Conservation (phyloP, 35 echinoderm and acorn worm species). For the Ophioderma brevispina region DNA sequence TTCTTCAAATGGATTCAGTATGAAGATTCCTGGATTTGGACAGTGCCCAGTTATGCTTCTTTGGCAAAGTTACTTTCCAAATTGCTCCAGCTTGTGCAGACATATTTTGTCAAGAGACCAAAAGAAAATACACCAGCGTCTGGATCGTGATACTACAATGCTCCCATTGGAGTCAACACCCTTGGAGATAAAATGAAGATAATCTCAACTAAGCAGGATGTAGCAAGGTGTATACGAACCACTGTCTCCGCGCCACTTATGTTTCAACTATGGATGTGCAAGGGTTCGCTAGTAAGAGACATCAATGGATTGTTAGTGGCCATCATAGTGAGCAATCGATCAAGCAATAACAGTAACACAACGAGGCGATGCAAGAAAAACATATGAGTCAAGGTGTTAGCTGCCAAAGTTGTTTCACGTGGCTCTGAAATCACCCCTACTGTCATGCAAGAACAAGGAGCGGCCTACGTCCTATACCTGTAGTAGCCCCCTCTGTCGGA, state of each 20-base stretch:
- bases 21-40: neutral
- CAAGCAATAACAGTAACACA: neutral
- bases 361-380: neutral
- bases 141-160: neutral
- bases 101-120: no score
- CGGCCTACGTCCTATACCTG: no score
- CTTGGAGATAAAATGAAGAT: neutral
- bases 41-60: slow-evolving; percentile 38
- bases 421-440: no score
- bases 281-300: neutral
- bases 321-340: no score
- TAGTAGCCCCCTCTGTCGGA: no score
- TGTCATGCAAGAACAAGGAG: no score
- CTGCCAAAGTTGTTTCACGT: no score
- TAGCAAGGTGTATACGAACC: neutral
- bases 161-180: neutral
- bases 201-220: neutral
- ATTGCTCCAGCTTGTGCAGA: neutral
- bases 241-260: neutral
- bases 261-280: neutral
- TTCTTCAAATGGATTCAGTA: slow-evolving; percentile 3
- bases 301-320: neutral
- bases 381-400: no score
- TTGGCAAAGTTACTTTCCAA: neutral
- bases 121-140: no score